Percentiles rank a stretch among this genome's conserved stretches.
Conservation (phyloP, 2,797 vertebrate species). For the Percopsis omiscomaycus region DNA sequence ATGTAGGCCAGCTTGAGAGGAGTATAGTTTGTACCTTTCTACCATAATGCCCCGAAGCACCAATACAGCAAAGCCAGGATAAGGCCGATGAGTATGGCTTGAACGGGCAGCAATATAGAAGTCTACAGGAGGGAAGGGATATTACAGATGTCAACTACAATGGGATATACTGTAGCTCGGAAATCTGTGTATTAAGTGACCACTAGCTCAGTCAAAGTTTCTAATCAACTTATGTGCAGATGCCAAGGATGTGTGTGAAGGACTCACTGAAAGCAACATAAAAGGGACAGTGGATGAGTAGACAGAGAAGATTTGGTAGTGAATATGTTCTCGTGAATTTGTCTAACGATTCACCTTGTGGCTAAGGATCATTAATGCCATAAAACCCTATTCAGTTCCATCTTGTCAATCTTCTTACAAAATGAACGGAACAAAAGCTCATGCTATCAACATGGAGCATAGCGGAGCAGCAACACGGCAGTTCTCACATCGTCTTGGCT, state of each 20-base stretch:
- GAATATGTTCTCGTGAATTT: conserved; percentile 28
- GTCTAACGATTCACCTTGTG: conserved; percentile 25
- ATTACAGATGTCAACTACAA: conserved; percentile 88
- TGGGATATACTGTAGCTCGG: conserved; percentile 61
- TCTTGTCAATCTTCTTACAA: conserved; percentile 1
- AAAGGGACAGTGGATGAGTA: conserved; percentile 33
- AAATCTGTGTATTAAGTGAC: conserved; percentile 54
- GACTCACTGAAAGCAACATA: conserved; percentile 40
- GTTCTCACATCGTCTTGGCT: no score
- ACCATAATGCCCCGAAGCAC: conserved; percentile 99
- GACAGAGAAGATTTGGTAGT: conserved; percentile 20
- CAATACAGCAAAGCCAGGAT: conserved; percentile 99
- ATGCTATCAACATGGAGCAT: conserved; percentile 36
- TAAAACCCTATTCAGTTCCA: background rate
- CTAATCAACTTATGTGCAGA: conserved; percentile 44
- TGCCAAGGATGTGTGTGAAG: conserved; percentile 18
- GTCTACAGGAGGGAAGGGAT: conserved; percentile 99
- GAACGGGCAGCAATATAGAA: conserved; percentile 96
- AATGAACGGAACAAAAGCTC: conserved; percentile 37
- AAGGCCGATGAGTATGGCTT: conserved; percentile 98
- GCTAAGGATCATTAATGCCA: conserved; percentile 5
- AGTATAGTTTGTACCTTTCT: conserved; percentile 96
- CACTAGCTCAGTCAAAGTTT: conserved; percentile 35
- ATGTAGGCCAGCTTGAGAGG: conserved; percentile 73
- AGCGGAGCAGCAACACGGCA: background rate